Conservation (phyloP, 2,113 vertebrate species). For the Gymnogyps californianus region DNA sequence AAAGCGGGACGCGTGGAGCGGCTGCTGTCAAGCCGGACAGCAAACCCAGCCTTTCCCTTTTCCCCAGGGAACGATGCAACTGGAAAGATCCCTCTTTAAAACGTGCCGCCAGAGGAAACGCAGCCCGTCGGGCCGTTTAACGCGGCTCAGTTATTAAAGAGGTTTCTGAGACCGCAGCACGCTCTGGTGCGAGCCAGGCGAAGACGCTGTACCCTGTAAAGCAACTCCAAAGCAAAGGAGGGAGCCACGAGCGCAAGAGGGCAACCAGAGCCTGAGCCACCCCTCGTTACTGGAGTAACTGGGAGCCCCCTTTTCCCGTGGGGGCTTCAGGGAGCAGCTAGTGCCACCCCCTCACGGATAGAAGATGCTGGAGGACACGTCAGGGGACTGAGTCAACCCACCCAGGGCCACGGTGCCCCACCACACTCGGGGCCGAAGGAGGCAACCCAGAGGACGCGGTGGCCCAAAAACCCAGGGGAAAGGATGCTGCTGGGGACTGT, state of each 20-base stretch:
- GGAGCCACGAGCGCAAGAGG: background rate
- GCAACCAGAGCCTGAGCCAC: background rate
- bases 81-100: background rate
- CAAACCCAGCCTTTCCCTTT: background rate
- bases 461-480: background rate
- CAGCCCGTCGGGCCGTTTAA: background rate
- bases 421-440: fast-evolving
- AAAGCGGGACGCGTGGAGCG: fast-evolving
- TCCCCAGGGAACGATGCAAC: background rate
- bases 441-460: background rate
- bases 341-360: fast-evolving
- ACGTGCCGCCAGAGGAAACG: fast-evolving
- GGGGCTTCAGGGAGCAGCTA: background rate
- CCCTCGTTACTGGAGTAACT: background rate
- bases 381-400: background rate
- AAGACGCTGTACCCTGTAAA: fast-evolving
- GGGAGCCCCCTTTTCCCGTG: background rate
- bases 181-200: fast-evolving
- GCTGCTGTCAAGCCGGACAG: background rate
- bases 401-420: fast-evolving
- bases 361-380: background rate
- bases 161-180: background rate
- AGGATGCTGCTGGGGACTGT: background rate
- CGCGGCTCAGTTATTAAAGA: background rate
- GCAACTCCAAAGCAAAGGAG: background rate